Evolutionary conservation across 2,797 vertebrate genomes (phyloP).

Genomic region (Paguma larvata): DNA sequence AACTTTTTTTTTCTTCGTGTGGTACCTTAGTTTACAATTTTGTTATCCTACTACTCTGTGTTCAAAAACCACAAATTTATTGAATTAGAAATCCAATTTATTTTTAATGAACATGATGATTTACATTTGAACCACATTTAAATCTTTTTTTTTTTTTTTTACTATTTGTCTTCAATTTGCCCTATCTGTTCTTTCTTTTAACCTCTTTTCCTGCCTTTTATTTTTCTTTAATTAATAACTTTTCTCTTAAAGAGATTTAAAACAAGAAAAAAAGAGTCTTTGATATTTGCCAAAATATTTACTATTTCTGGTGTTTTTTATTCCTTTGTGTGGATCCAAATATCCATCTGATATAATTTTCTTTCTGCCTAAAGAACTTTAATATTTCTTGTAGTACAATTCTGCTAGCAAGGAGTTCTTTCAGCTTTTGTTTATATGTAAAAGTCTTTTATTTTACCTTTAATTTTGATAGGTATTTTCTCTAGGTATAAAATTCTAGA

Average conservation of each 20-base stretch:
- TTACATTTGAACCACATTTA: background rate
- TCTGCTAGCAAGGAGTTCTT: background rate
- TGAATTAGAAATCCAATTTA: conserved; percentile 12
- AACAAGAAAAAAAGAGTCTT: background rate
- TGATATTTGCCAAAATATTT: background rate
- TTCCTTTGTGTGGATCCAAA: background rate
- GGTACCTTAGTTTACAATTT: background rate
- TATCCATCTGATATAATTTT: background rate
- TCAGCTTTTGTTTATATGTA: background rate
- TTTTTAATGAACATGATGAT: conserved; percentile 8
- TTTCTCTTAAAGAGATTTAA: background rate
- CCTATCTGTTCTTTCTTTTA: background rate
- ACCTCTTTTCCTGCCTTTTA: background rate
- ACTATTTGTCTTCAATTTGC: background rate
- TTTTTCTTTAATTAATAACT: background rate
- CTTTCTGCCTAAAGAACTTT: background rate
- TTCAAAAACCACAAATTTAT: conserved; percentile 4
- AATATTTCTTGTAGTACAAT: background rate
- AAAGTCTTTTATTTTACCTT: background rate
- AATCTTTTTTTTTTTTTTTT: background rate
- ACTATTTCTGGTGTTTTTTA: background rate
- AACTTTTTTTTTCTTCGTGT: background rate
- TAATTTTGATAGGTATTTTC: background rate
- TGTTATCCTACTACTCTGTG: background rate
- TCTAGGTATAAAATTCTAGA: background rate